Percentiles rank a stretch among this genome's conserved stretches.
These are phyloP conservation scores for Esox niger DNA, from an alignment of 2,113 vertebrate genomes.

Conservation along the genomic window DNA sequence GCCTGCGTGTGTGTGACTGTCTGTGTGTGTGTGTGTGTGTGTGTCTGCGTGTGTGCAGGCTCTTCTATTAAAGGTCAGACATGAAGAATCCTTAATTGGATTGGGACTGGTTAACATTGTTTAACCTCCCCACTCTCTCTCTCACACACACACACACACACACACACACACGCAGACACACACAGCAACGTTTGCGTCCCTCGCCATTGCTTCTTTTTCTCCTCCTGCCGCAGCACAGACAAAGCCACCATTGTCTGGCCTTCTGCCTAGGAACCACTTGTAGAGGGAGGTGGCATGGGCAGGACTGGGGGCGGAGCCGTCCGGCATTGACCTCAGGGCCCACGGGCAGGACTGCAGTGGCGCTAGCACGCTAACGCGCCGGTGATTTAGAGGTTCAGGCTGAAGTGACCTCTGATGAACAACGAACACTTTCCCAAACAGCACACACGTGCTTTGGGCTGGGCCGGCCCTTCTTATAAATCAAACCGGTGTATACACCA, in stretches of 20 bases:
- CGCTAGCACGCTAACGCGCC: slow-evolving; percentile 66
- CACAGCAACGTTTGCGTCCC: slow-evolving; percentile 12
- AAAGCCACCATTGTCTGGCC: slow-evolving; percentile 66
- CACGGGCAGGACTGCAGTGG: slow-evolving; percentile 19
- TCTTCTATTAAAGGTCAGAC: slow-evolving; percentile 74
- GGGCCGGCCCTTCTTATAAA: background rate
- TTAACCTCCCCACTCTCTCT: slow-evolving; percentile 60
- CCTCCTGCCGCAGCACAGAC: slow-evolving; percentile 43
- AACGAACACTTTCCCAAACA: slow-evolving; percentile 57
- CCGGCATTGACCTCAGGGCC: slow-evolving; percentile 66
- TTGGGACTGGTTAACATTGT: slow-evolving; percentile 68
- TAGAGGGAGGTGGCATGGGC: slow-evolving; percentile 59
- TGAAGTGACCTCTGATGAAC: slow-evolving; percentile 69
- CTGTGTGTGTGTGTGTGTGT: slow-evolving; percentile 28
- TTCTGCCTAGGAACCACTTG: slow-evolving; percentile 58
- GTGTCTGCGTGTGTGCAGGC: slow-evolving; percentile 44
- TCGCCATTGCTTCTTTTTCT: slow-evolving; percentile 24
- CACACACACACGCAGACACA: slow-evolving; percentile 28
- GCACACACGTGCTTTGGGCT: slow-evolving; percentile 10
- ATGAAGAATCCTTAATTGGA: slow-evolving; percentile 73
- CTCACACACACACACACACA: slow-evolving; percentile 27
- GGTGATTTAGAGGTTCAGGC: slow-evolving; percentile 70
- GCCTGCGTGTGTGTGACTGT: background rate
- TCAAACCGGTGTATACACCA: background rate
- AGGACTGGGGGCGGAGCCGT: slow-evolving; percentile 46